These are phyloP conservation scores for Pipistrellus pipistrellus DNA, from an alignment of 2,797 vertebrate genomes.

Conservation along the genomic window DNA sequence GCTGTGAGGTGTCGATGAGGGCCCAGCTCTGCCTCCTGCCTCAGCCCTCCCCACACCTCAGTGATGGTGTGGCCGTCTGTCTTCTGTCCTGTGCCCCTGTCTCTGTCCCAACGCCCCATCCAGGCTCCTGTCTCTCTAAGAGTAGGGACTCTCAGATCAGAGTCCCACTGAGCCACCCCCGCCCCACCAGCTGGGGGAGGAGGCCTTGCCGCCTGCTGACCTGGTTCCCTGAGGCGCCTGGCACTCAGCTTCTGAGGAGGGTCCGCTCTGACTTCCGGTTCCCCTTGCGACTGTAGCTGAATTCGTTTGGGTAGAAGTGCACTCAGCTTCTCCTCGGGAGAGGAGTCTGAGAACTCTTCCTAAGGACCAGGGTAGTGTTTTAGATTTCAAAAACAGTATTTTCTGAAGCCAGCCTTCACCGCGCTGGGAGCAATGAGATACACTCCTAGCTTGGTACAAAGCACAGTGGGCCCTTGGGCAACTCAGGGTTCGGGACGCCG, in stretches of 20 bases:
- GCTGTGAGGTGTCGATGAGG: too few species aligned
- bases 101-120: neutral
- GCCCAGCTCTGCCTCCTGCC: neutral
- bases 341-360: neutral
- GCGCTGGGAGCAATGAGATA: neutral
- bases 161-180: neutral
- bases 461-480: neutral
- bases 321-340: neutral
- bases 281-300: neutral
- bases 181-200: too few species aligned
- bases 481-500: too few species aligned
- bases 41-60: fast-evolving
- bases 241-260: neutral
- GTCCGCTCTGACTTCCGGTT: neutral
- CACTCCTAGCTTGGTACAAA: neutral
- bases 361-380: neutral
- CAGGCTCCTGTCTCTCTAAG: neutral
- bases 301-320: neutral
- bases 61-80: neutral
- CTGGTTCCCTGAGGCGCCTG: neutral
- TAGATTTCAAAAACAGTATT: neutral
- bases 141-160: neutral
- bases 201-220: neutral
- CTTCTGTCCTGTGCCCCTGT: neutral
- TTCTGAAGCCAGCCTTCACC: neutral